phyloP scores from a whole-genome alignment of 2,888 invertebrate species.

The Protonemura montana region DNA sequence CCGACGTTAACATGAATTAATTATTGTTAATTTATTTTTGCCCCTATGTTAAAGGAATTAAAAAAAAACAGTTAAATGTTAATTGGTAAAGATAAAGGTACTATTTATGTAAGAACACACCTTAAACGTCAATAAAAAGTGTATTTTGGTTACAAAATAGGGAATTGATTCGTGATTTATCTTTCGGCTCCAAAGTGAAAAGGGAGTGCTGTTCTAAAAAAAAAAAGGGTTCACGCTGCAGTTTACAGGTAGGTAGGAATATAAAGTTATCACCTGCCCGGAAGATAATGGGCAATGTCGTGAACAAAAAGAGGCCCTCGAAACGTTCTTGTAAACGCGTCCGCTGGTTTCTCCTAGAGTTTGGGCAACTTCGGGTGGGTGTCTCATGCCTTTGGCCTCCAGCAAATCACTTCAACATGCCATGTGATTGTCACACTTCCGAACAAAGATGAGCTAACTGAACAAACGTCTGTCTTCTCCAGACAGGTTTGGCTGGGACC shows the following conservation, averaged over 20 bases:
- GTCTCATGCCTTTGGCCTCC: too few relatives aligned
- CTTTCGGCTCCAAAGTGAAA: background rate
- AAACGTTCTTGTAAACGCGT: background rate
- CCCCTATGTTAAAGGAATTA: background rate
- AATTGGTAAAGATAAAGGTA: background rate
- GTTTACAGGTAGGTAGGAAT: background rate
- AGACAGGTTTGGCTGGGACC: background rate
- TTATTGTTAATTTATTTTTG: background rate
- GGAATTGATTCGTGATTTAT: background rate
- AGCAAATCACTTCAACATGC: background rate
- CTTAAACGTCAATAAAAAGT: background rate
- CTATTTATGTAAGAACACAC: background rate
- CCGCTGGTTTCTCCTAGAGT: background rate
- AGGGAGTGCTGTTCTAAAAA: background rate
- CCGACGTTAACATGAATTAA: too few relatives aligned
- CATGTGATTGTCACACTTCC: background rate
- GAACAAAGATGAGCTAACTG: background rate
- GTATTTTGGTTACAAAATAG: background rate
- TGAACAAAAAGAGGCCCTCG: background rate
- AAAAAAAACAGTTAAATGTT: too few relatives aligned
- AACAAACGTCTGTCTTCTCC: background rate
- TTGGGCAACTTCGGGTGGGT: background rate
- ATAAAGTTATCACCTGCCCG: background rate
- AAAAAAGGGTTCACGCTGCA: background rate
- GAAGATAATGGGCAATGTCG: background rate